phyloP scores from a whole-genome alignment of 2,113 vertebrate species.

The Zapornia atra region DNA sequence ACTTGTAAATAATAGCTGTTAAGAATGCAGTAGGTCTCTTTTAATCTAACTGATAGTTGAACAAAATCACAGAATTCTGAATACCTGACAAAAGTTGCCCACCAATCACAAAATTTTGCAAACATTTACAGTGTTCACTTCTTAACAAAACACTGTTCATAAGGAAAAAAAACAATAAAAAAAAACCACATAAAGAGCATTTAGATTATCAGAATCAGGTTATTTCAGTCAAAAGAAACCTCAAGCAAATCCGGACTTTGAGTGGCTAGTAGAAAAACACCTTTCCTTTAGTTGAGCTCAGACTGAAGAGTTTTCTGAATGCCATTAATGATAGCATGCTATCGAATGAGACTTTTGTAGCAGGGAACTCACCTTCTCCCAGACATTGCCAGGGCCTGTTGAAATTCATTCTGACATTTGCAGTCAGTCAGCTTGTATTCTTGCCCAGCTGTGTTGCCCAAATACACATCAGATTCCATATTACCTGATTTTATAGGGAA shows the following conservation, averaged over 20 bases:
- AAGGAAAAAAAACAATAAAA: neutral
- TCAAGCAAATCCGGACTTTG: neutral
- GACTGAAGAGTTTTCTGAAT: neutral
- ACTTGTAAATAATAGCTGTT: neutral
- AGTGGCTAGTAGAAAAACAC: neutral
- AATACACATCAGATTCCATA: neutral
- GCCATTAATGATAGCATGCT: neutral
- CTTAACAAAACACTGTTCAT: neutral
- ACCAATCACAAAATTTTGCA: neutral
- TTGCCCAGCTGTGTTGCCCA: neutral
- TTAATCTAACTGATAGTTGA: neutral
- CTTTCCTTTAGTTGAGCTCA: neutral
- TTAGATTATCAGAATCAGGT: neutral
- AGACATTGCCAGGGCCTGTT: neutral
- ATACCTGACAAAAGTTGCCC: neutral
- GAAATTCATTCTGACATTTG: neutral
- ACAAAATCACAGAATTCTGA: neutral
- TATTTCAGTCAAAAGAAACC: neutral
- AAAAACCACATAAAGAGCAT: neutral
- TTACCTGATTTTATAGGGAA: neutral
- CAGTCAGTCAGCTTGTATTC: neutral
- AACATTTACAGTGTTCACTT: neutral
- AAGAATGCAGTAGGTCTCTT: neutral
- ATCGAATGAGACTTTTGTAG: neutral
- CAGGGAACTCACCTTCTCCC: neutral